phyloP scores from a whole-genome alignment of 2,888 invertebrate species.

The Eremobia ochroleuca region DNA sequence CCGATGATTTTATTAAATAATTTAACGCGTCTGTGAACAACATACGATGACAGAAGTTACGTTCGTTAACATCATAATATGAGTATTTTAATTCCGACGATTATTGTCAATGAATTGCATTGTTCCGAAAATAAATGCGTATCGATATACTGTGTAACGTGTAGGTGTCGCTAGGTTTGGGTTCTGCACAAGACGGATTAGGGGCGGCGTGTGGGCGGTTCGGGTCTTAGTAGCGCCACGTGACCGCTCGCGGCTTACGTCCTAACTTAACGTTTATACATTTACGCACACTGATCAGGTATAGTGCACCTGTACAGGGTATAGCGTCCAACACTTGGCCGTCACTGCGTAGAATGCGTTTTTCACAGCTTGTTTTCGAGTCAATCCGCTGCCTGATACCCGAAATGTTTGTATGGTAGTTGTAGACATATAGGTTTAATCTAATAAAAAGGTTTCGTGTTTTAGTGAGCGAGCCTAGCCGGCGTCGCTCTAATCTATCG shows the following conservation, averaged over 20 bases:
- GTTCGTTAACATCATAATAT: background rate
- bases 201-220: background rate
- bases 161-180: background rate
- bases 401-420: background rate
- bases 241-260: constrained; percentile 3
- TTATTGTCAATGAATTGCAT: background rate
- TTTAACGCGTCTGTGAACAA: too few species aligned
- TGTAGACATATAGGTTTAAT: constrained; percentile 20
- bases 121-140: constrained; percentile 8
- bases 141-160: background rate
- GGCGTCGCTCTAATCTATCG: constrained; percentile 22
- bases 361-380: too few species aligned
- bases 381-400: background rate
- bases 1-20: background rate
- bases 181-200: background rate
- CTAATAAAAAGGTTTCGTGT: constrained; percentile 28
- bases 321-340: too few species aligned
- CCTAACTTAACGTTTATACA: constrained; percentile 5
- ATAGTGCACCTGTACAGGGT: background rate
- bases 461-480: constrained; percentile 11
- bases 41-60: background rate
- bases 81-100: background rate
- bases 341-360: background rate
- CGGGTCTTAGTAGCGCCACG: constrained; percentile 10
- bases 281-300: background rate